Conservation (phyloP, 2,888 invertebrate species). For the Cepaea hortensis region DNA sequence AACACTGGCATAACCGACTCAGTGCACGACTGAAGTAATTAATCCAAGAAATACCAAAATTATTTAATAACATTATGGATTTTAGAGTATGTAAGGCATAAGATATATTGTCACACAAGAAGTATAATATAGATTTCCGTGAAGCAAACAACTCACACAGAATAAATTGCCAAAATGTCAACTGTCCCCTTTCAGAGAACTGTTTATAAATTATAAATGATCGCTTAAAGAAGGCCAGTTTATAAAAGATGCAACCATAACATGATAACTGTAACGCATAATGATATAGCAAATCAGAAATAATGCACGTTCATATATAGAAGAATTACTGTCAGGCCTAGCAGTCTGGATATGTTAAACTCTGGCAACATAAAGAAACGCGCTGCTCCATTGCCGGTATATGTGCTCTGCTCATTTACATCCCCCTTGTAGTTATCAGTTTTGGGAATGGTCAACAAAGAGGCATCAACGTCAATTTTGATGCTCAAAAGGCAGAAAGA, state of each 20-base stretch:
- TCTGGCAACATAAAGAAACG: not conserved
- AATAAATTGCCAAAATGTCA: too few species aligned
- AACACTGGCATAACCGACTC: too few species aligned
- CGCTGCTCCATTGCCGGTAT: not conserved
- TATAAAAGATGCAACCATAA: not conserved
- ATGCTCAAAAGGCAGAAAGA: constrained; percentile 33
- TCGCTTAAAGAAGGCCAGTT: too few species aligned
- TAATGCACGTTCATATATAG: not conserved
- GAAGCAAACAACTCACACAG: too few species aligned
- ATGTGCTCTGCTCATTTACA: not conserved
- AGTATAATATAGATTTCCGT: too few species aligned
- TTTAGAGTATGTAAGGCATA: too few species aligned
- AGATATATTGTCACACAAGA: too few species aligned
- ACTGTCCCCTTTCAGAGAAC: too few species aligned
- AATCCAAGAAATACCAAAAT: too few species aligned
- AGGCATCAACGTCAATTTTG: constrained; percentile 26
- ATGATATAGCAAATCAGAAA: not conserved
- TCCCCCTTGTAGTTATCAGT: not conserved
- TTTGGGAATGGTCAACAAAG: not conserved
- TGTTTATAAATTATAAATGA: too few species aligned
- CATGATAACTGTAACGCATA: not conserved
- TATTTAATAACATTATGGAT: too few species aligned
- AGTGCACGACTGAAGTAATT: too few species aligned
- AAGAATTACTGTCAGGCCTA: not conserved
- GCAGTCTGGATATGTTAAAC: not conserved